Evolutionary conservation across 2,113 vertebrate genomes (phyloP).

Genomic region (Daubentonia madagascariensis): DNA sequence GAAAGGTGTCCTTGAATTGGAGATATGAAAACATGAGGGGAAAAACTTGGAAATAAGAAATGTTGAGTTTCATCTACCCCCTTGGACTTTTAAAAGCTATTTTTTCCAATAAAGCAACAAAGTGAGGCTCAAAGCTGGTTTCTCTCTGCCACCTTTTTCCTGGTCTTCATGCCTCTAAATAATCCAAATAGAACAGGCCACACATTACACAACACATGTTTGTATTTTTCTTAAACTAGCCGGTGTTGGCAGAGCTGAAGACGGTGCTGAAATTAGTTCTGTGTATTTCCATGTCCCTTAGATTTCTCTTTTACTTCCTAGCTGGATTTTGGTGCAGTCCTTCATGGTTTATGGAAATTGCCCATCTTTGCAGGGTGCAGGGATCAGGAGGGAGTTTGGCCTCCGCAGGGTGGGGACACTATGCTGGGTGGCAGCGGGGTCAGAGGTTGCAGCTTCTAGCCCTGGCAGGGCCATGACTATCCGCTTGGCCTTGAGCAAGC

Average conservation of each 20-base stretch:
- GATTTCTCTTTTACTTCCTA: neutral
- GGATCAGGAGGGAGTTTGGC: too few relatives aligned
- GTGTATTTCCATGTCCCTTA: neutral
- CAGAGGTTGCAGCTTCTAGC: neutral
- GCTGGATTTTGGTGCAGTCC: neutral
- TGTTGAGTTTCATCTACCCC: neutral
- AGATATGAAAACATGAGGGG: neutral
- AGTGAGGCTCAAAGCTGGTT: fast-evolving
- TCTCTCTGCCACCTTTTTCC: neutral
- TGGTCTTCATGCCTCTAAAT: neutral
- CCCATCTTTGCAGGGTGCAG: neutral
- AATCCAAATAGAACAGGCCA: too few relatives aligned
- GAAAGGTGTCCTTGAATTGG: neutral
- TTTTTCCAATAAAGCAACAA: neutral
- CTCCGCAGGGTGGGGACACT: neutral
- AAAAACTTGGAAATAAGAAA: neutral
- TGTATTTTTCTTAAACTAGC: neutral
- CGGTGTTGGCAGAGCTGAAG: too few relatives aligned
- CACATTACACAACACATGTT: fast-evolving
- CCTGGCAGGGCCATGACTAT: neutral
- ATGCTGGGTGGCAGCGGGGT: neutral
- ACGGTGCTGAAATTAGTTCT: neutral
- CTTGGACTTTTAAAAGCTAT: neutral
- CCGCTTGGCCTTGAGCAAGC: neutral
- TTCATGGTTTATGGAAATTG: neutral